Percentiles rank a stretch among this genome's conserved stretches.
phyloP scores from a whole-genome alignment of 2,797 vertebrate genomes.

The Lacerta agilis region DNA sequence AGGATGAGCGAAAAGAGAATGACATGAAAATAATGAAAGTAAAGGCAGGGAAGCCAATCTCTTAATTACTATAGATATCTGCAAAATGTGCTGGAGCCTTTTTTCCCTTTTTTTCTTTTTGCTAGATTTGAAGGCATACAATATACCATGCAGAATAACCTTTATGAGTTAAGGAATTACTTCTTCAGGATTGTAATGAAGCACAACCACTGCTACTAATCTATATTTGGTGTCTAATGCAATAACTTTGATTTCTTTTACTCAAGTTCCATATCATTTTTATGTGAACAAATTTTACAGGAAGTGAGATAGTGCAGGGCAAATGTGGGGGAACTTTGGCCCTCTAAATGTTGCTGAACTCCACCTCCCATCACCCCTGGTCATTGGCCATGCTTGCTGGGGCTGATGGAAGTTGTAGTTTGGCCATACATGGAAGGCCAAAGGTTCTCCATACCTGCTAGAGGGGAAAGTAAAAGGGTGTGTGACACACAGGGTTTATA shows the following conservation, averaged over 20 bases:
- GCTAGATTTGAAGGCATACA: neutral
- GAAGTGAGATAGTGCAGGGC: neutral
- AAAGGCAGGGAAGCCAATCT: neutral
- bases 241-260: neutral
- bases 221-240: neutral
- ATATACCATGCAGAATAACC: neutral
- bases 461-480: neutral
- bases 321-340: too few species aligned
- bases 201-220: neutral
- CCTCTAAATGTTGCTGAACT: too few species aligned
- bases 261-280: neutral
- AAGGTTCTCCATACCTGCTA: too few species aligned
- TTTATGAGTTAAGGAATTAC: neutral
- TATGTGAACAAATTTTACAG: neutral
- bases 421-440: too few species aligned
- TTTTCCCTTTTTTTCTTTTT: neutral
- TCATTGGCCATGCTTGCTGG: too few species aligned
- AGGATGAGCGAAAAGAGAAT: neutral
- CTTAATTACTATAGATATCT: conserved; percentile 2
- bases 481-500: neutral
- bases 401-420: too few species aligned
- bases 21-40: neutral
- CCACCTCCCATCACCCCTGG: too few species aligned
- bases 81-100: neutral
- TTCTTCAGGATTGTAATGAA: neutral